These are phyloP conservation scores for Xestobium rufovillosum DNA, from an alignment of 2,888 invertebrate species.

Conservation along the genomic window DNA sequence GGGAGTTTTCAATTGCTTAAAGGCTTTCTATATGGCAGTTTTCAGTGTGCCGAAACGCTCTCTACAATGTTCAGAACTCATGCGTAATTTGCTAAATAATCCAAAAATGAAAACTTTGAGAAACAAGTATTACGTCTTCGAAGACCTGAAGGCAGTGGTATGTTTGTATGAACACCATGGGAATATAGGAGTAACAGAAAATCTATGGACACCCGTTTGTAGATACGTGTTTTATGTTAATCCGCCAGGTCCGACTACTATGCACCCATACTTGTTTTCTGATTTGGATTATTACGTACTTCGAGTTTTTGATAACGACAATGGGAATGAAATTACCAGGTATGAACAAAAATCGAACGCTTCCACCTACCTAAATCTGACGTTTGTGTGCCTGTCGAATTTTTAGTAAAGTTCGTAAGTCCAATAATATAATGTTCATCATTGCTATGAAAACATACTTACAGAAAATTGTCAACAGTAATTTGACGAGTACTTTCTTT, in stretches of 20 bases:
- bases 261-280: constrained; percentile 32
- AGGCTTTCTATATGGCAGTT: constrained; percentile 30
- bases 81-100: constrained; percentile 25
- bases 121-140: constrained; percentile 24
- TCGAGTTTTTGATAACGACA: constrained; percentile 37
- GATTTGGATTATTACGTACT: constrained; percentile 28
- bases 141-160: constrained; percentile 28
- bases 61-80: constrained; percentile 28
- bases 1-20: constrained; percentile 27
- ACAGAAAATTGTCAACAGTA: too few species aligned
- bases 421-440: too few species aligned
- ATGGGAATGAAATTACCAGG: constrained; percentile 27
- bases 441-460: too few species aligned
- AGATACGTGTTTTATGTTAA: constrained; percentile 30
- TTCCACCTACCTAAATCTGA: too few species aligned
- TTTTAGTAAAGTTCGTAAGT: too few species aligned
- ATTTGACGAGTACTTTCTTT: too few species aligned
- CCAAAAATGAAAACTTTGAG: constrained; percentile 17
- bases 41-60: constrained; percentile 22
- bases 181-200: constrained; percentile 8
- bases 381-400: too few species aligned
- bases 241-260: constrained; percentile 13
- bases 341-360: too few species aligned
- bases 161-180: constrained; percentile 25
- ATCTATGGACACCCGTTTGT: constrained; percentile 29